Base-by-base conservation (phyloP, 2,888 invertebrate genomes). In the Athalia cordata region DNA sequence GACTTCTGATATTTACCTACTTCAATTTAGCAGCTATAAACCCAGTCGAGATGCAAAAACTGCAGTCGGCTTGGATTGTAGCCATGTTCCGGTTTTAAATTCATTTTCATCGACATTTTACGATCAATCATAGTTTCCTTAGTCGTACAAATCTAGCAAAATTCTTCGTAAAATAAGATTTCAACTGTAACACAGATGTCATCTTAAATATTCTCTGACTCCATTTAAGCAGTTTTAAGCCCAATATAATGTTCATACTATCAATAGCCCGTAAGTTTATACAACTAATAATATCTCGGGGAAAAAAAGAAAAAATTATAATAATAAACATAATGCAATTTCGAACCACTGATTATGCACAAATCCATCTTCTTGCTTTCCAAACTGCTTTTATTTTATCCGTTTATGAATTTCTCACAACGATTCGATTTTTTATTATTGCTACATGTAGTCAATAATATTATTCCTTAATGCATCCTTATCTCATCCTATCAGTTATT, bases 181-280 rank as follows among this genome's bases (percentile, higher is more conserved):
- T 47, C 43, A 15, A 59, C 59, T n/a, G 47, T 47, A 59, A 59
- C 45, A 72, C 47, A 47, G 47, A 43, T 49, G 45, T 13, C 52
- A 72, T 29, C 4, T 59, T 15, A 45, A 72, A 47, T 13, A 43
- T 11, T 8, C 1, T 45, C 52, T 15, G 50, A 57, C 43, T 70
- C 29, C 15, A 45, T 59, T 47, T 59, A 45, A 45, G 47, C 7
- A 4, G 29, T 72, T 59, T 52, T 59, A 67, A 55, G 9, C 55
- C n/a, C 66, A 15, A 57, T 77, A 77, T 59, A 59, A 66, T 77
- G 45, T 59, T 55, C 47, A 8, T 45, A 66, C 77, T 77, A 57
- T 57, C 77, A 13, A 77, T 77, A 77, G 77, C 59, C 47, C 47
- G 77, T 67, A 77, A 77, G 77, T 77, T 77, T 67, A 57, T 77